Conservation (phyloP, 1,140 invertebrate genomes). For the Neodiprion pinetum region DNA sequence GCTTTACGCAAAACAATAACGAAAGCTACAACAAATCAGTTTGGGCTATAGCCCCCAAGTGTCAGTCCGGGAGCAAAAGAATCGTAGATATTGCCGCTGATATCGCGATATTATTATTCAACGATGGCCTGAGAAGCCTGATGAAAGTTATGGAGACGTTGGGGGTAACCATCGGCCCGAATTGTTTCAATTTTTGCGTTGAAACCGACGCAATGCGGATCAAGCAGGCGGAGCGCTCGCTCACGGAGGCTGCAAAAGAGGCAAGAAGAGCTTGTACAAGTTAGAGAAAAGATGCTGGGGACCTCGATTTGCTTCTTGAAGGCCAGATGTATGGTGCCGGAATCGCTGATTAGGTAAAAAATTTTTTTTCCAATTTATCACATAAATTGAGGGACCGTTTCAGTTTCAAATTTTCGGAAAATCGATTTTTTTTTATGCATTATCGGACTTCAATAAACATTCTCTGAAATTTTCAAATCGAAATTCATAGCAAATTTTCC, state of each 20-base stretch:
- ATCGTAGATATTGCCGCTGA: constrained; percentile 25
- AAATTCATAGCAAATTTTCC: too few relatives aligned
- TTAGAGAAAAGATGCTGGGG: constrained; percentile 15
- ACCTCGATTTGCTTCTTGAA: neutral
- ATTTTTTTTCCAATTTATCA: constrained; percentile 22
- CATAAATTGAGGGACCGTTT: neutral
- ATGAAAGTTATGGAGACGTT: too few relatives aligned
- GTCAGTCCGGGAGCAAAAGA: constrained; percentile 19
- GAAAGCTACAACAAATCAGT: constrained; percentile 15
- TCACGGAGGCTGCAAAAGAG: too few relatives aligned
- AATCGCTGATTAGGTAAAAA: neutral
- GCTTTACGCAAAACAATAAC: constrained; percentile 18
- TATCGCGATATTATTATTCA: constrained; percentile 21
- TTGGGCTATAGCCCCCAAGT: constrained; percentile 25
- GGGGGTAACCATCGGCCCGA: too few relatives aligned
- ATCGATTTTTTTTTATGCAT: too few relatives aligned
- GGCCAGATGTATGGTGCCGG: too few relatives aligned
- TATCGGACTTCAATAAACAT: too few relatives aligned
- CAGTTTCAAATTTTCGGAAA: too few relatives aligned
- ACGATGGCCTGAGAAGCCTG: constrained; percentile 6
- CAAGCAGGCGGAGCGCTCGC: too few relatives aligned
- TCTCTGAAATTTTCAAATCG: too few relatives aligned
- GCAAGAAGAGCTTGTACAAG: constrained; percentile 6
- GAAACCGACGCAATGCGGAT: too few relatives aligned
- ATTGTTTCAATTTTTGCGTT: too few relatives aligned